These are phyloP conservation scores for Ormia ochracea DNA, from an alignment of 2,888 invertebrate genomes.

Conservation along the genomic window DNA sequence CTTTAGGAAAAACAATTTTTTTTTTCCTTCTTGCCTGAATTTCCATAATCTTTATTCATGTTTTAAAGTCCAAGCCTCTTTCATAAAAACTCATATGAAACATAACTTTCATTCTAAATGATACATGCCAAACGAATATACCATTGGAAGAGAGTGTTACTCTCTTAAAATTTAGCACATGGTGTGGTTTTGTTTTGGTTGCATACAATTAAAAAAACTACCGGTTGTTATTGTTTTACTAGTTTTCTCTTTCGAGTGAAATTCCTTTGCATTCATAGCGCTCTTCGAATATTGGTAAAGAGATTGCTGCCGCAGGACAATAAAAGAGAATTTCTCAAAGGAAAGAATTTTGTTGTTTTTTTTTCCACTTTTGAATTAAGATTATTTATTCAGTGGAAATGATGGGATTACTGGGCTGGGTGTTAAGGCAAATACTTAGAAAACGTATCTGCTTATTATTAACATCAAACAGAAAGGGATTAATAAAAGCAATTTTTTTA, in stretches of 20 bases:
- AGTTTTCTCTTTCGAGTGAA: neutral
- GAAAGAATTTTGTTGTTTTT: neutral
- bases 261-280: neutral
- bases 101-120: neutral
- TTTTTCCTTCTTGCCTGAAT: slow-evolving; percentile 30
- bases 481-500: no score
- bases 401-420: neutral
- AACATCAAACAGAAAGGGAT: neutral
- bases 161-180: neutral
- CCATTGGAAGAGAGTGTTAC: neutral
- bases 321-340: neutral
- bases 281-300: neutral
- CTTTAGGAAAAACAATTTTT: neutral
- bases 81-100: neutral
- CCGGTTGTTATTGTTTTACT: slow-evolving; percentile 12
- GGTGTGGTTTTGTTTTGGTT: slow-evolving; percentile 52
- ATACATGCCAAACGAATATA: neutral
- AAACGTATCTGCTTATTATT: neutral
- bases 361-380: neutral
- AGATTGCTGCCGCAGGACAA: no score
- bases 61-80: slow-evolving; percentile 13
- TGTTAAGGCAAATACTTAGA: neutral
- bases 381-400: neutral
- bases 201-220: slow-evolving; percentile 47
- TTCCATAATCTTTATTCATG: slow-evolving; percentile 42